phyloP scores from a whole-genome alignment of 1,140 invertebrate species.

The Penaeus japonicus region DNA sequence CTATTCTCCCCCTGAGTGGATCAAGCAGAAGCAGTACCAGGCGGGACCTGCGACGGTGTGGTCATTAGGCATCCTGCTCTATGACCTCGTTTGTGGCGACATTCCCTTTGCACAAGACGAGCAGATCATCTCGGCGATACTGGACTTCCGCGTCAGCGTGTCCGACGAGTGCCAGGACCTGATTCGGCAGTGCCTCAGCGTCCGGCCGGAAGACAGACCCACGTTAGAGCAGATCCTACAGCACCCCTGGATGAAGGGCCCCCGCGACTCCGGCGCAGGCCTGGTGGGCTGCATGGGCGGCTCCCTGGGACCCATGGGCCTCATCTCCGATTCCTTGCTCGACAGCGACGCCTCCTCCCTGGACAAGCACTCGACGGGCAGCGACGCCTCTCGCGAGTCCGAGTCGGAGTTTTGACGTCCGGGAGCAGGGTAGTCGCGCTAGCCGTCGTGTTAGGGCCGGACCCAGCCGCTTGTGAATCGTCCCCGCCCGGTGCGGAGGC shows the following conservation, averaged over 20 bases:
- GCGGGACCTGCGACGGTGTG: conserved; percentile 73
- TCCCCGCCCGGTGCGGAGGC: conserved; percentile 16
- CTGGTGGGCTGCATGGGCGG: conserved; percentile 40
- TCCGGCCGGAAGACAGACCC: conserved; percentile 68
- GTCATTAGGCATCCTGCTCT: conserved; percentile 76
- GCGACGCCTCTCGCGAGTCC: conserved; percentile 38
- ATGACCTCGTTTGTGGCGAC: conserved; percentile 77
- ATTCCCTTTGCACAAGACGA: conserved; percentile 77
- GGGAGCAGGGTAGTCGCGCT: conserved; percentile 28
- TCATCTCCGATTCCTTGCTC: conserved; percentile 36
- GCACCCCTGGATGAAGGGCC: conserved; percentile 69
- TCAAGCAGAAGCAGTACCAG: conserved; percentile 70
- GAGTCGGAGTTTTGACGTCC: conserved; percentile 46
- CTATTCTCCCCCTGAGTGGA: conserved; percentile 78
- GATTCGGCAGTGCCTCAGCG: conserved; percentile 69
- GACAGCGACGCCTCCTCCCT: conserved; percentile 56
- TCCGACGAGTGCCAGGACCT: conserved; percentile 71
- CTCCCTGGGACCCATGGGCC: conserved; percentile 41
- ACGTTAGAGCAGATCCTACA: conserved; percentile 70
- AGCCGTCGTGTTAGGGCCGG: conserved; percentile 3
- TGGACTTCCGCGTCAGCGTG: conserved; percentile 66
- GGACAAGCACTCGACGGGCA: conserved; percentile 53
- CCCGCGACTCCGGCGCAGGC: conserved; percentile 35
- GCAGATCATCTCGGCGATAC: conserved; percentile 70
- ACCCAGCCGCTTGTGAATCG: neutral